Evolutionary conservation across 2,888 invertebrate genomes (phyloP).

Genomic region (Oligia latruncula): DNA sequence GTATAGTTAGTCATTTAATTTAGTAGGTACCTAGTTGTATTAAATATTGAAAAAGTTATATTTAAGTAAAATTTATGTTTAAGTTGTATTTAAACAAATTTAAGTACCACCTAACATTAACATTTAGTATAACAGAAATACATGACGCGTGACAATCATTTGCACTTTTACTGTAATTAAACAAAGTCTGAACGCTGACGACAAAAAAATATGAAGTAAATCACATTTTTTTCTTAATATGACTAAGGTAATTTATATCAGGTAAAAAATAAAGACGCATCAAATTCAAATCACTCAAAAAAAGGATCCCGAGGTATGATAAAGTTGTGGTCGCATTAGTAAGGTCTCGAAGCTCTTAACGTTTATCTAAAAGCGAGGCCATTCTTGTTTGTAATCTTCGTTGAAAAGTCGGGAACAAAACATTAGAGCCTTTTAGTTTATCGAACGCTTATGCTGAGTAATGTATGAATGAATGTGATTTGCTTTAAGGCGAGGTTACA

Average conservation of each 20-base stretch:
- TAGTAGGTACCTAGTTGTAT: no score
- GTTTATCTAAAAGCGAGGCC: conserved; percentile 78
- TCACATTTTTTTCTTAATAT: neutral
- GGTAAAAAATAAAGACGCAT: conserved; percentile 16
- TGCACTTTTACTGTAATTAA: neutral
- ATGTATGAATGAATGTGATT: conserved; percentile 61
- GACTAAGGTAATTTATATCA: conserved; percentile 14
- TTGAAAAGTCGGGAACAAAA: conserved; percentile 73
- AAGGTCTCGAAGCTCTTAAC: conserved; percentile 73
- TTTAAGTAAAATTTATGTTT: no score
- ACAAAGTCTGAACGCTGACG: neutral
- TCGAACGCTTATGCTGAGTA: conserved; percentile 58
- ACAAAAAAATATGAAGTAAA: neutral
- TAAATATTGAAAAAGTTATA: no score
- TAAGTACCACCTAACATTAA: no score
- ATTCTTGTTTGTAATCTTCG: conserved; percentile 77
- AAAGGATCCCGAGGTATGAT: conserved; percentile 19
- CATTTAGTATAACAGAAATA: neutral
- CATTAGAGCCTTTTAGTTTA: conserved; percentile 74
- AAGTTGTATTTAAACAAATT: no score
- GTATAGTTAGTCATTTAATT: no score
- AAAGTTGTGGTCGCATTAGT: conserved; percentile 67
- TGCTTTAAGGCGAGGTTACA: conserved; percentile 21
- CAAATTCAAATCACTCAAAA: conserved; percentile 25
- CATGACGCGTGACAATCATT: neutral